These are phyloP conservation scores for Strigops habroptila DNA, from an alignment of 2,113 vertebrate species.

Conservation along the genomic window DNA sequence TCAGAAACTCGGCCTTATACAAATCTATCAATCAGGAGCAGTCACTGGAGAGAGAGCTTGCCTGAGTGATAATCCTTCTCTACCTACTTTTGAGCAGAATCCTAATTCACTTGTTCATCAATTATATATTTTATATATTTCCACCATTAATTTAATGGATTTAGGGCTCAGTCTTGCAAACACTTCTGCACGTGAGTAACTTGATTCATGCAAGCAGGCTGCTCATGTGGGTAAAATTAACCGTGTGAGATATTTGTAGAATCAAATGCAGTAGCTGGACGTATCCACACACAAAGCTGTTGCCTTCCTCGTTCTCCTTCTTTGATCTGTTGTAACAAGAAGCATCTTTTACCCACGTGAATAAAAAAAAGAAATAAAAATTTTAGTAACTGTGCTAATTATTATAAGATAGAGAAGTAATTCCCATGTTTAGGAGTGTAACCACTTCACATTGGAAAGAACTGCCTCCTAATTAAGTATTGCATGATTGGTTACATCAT, in stretches of 20 bases:
- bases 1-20: slow-evolving; percentile 21
- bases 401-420: background rate
- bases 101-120: slow-evolving; percentile 58
- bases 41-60: background rate
- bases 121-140: slow-evolving; percentile 50
- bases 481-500: background rate
- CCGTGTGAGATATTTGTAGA: background rate
- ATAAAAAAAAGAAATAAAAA: background rate
- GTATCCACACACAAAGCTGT: background rate
- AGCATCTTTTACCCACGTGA: background rate
- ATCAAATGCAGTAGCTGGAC: background rate
- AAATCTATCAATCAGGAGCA: slow-evolving; percentile 34
- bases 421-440: background rate
- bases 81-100: slow-evolving; percentile 53
- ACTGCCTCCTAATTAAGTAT: background rate
- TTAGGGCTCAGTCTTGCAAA: slow-evolving; percentile 37
- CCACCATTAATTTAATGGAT: slow-evolving; percentile 28
- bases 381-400: background rate
- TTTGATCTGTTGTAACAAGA: background rate
- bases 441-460: background rate
- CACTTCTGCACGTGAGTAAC: background rate
- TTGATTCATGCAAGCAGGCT: background rate
- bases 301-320: background rate
- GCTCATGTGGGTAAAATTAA: slow-evolving; percentile 3
- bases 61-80: slow-evolving; percentile 58